A percentile compares a stretch with the other conserved stretches of the same genome.
These are phyloP conservation scores for Rhodinocichla rosea DNA, from an alignment of 2,113 vertebrate genomes.

Conservation along the genomic window DNA sequence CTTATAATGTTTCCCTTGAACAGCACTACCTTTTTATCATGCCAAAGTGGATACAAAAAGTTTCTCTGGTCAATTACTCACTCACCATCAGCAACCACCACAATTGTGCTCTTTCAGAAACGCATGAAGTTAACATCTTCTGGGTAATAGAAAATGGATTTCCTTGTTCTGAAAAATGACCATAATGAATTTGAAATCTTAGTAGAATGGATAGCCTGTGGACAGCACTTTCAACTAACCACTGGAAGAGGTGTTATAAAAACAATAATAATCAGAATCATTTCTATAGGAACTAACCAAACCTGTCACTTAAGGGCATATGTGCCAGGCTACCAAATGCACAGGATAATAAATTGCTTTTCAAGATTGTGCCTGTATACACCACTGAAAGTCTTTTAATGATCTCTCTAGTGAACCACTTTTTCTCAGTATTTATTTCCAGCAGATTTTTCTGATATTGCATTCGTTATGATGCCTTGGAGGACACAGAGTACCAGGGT, in stretches of 20 bases:
- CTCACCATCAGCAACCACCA: background rate
- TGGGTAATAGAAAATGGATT: constrained; percentile 42
- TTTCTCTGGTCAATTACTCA: constrained; percentile 42
- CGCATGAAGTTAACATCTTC: background rate
- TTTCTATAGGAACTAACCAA: background rate
- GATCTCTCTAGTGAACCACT: background rate
- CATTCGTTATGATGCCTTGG: background rate
- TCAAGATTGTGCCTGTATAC: background rate
- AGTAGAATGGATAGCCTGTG: background rate
- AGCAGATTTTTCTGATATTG: background rate
- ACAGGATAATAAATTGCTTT: background rate
- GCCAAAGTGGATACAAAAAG: background rate
- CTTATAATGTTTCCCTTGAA: constrained; percentile 17
- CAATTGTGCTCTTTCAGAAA: constrained; percentile 10
- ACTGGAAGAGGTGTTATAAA: background rate
- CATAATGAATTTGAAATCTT: constrained; percentile 40
- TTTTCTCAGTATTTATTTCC: constrained; percentile 7
- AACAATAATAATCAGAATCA: constrained; percentile 13
- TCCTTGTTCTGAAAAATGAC: constrained; percentile 29
- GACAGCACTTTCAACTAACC: constrained; percentile 4
- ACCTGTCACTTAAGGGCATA: background rate
- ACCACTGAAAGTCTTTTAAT: background rate
- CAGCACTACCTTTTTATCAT: constrained; percentile 2
- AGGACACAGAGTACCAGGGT: background rate
- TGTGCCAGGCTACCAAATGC: background rate